A percentile compares a stretch with the other conserved stretches of the same genome.
Conservation (phyloP, 64 coral and sea anemone species). For the Hydrozoanthus tunicans region DNA sequence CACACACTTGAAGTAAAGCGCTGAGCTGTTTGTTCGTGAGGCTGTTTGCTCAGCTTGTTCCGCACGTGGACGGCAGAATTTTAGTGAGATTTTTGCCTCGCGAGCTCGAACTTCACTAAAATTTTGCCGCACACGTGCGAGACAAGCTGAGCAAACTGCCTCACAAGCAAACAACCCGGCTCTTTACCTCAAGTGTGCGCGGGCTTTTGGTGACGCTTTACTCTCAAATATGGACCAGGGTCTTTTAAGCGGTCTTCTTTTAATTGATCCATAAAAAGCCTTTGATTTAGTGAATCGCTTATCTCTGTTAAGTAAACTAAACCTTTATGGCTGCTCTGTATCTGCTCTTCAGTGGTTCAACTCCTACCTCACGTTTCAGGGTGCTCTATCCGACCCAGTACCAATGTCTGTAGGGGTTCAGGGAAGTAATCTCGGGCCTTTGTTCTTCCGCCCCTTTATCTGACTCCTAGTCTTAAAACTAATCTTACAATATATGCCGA, state of each 20-base stretch:
- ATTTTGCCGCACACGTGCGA: no score
- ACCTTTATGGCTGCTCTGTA: background rate
- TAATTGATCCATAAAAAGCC: background rate
- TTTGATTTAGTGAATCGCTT: background rate
- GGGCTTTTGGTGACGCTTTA: background rate
- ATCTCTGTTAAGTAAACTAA: background rate
- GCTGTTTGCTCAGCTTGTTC: no score
- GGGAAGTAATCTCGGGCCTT: background rate
- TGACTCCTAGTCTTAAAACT: background rate
- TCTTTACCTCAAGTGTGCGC: no score
- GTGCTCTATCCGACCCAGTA: background rate
- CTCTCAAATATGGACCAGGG: conserved; percentile 4
- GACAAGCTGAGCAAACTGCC: no score
- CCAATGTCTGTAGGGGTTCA: background rate
- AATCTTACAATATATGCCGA: conserved; percentile 39
- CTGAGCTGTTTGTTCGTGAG: no score
- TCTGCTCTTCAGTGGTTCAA: background rate
- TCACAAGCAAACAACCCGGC: no score
- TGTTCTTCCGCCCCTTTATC: background rate
- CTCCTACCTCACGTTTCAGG: background rate
- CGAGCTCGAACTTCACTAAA: no score
- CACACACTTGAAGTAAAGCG: no score
- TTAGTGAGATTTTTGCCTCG: no score
- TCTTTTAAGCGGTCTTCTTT: background rate
- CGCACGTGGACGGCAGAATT: no score